Evolutionary conservation across 2,888 invertebrate genomes (phyloP), one percentile per base, ranked within the genome.

Genomic region (Oscheius myriophilus): DNA sequence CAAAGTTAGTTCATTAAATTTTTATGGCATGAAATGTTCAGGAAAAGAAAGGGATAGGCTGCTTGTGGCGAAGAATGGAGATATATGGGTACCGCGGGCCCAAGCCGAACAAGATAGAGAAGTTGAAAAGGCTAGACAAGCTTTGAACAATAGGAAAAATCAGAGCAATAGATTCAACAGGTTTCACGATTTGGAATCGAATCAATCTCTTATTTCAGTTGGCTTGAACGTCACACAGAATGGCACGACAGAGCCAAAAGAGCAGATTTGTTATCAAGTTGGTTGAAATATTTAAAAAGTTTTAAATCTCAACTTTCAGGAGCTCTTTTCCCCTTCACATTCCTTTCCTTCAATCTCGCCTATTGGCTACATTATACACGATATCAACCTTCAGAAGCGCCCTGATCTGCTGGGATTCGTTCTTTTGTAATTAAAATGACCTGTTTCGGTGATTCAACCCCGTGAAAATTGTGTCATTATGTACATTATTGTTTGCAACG

Each of bases 201-300:
- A 45, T 26, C 21, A 39, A 51, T 11, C 11, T 51, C 23, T 18
- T n/a, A 2, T 57, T 66, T 73, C 63, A 73, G 76, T 55, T 79
- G 79, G 78, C 69, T 84, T 26, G 68, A 71, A 41, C 74, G 69
- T 12, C 74, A 80, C 26, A 73, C 81, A 18, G 82, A 82, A 59
- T 78, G 78, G 69, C 77, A 82, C 45, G 84, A 84, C 69, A 68
- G 76, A 41, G 78, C 84, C 26, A 84, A 84, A 64, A 70, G 80
- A 58, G 79, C 81, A 0, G 84, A 84, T 65, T 77, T 84, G 45
- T 65, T 84, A 41, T 84, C 84, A 54, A 72, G 82, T 78, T 33
- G 63, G 66, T 66, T n/a, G 16, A 51, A 45, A 52, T 18, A 11
- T 52, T 12, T 33, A 2, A 53, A 4, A 2, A 4, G 4, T 25